Base-by-base conservation (phyloP, 2,113 vertebrate species). In the Percina caprodes region DNA sequence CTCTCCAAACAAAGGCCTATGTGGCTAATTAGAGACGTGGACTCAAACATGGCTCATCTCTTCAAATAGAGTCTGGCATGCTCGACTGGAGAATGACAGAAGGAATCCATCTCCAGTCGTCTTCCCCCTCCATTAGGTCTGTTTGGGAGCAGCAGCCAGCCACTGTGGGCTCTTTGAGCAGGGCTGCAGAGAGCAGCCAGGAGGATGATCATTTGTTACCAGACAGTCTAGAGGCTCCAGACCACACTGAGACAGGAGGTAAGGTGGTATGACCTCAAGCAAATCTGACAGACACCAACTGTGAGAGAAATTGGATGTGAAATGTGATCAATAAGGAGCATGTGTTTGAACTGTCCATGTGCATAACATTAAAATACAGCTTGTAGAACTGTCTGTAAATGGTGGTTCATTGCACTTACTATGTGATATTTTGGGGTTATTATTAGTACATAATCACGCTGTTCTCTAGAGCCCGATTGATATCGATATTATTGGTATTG, bases 1-100 rank as follows among this genome's bases (percentile, higher is more conserved):
- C 75, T 77, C 82, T 74, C 33, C 8, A 77, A 84, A 86, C 80
- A 86, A 76, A 79, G 63, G 84, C 79, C 85, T 88, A 21, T 35
- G 80, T 85, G 88, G 84, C 88, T 93, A 94, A 94, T 95, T 94
- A 94, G 88, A 87, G 79, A 88, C 42, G 70, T 69, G 74, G 79
- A 86, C 80, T 87, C 82, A 87, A 92, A 89, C 88, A 90, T 80
- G 85, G 88, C 82, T 89, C 83, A 82, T 90, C 83, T 91, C 86
- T 88, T 91, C 88, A 90, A 91, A 90, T 82, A 87, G 89, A 86
- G 82, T 72, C 80, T 91, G 91, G 85, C 88, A 91, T 81, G 88
- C 86, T 92, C 66, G 78, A 84, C 85, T 74, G 63, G 84, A 91
- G 88, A 88, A 79, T 88, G 91, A 93, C 85, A 89, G 88, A 84